Evolutionary conservation across 2,797 vertebrate species (phyloP).

Genomic region (Balearica regulorum): DNA sequence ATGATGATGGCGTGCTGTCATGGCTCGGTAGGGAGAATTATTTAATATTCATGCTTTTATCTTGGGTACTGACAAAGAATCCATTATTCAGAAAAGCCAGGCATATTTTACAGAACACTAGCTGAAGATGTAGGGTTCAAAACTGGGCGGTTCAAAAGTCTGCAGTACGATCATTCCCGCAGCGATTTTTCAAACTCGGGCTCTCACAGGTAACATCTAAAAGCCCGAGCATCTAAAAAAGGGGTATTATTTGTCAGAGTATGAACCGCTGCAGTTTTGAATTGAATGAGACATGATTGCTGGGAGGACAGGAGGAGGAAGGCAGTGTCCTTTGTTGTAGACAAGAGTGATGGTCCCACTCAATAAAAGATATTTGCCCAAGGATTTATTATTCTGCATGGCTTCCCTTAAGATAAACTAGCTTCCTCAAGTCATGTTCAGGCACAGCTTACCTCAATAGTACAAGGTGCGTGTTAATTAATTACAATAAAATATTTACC

Average conservation of each 20-base stretch:
- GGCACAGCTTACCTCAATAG: neutral
- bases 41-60: constrained; percentile 35
- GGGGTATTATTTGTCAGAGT: neutral
- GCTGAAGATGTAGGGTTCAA: neutral
- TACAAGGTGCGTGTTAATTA: neutral
- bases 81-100: neutral
- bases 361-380: neutral
- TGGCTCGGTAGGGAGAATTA: constrained; percentile 4
- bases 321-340: neutral
- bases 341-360: neutral
- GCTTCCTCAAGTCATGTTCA: neutral
- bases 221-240: neutral
- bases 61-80: neutral
- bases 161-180: neutral
- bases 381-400: neutral
- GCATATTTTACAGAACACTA: neutral
- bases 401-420: neutral
- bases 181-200: neutral
- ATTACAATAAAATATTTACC: neutral
- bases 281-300: neutral
- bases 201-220: neutral
- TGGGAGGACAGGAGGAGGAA: neutral
- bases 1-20: constrained; percentile 10
- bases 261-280: neutral
- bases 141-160: neutral